phyloP scores from a whole-genome alignment of 2,113 vertebrate species.

The Tinamus guttatus region DNA sequence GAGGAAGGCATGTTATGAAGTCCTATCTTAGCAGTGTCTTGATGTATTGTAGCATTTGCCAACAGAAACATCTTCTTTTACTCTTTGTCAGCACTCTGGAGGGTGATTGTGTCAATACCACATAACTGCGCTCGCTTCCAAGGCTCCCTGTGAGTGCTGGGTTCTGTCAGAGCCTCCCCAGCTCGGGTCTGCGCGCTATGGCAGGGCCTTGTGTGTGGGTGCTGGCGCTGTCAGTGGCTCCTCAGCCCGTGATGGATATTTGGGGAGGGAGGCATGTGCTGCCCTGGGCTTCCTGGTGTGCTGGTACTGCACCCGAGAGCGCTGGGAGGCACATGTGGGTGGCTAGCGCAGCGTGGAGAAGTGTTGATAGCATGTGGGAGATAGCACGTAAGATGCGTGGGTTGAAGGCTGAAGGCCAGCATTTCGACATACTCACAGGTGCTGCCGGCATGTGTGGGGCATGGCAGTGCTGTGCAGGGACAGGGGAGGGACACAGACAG shows the following conservation, averaged over 20 bases:
- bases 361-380: accelerated
- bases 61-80: constrained; percentile 6
- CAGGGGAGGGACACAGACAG: accelerated
- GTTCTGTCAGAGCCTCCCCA: neutral
- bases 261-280: accelerated
- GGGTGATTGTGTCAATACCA: neutral
- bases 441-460: neutral
- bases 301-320: no score
- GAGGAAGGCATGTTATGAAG: neutral
- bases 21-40: neutral
- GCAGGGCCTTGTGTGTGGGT: neutral
- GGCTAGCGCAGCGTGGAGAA: accelerated
- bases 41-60: constrained; percentile 29
- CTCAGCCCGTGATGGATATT: neutral
- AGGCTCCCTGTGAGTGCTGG: neutral
- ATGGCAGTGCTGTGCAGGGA: accelerated
- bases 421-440: accelerated
- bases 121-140: neutral
- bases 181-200: accelerated
- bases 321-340: neutral
- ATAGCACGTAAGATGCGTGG: neutral
- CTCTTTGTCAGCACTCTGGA: neutral
- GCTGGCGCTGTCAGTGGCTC: neutral
- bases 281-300: neutral
- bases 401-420: accelerated